Evolutionary conservation across 1,140 invertebrate genomes (phyloP).

Genomic region (Bombus superbus): DNA sequence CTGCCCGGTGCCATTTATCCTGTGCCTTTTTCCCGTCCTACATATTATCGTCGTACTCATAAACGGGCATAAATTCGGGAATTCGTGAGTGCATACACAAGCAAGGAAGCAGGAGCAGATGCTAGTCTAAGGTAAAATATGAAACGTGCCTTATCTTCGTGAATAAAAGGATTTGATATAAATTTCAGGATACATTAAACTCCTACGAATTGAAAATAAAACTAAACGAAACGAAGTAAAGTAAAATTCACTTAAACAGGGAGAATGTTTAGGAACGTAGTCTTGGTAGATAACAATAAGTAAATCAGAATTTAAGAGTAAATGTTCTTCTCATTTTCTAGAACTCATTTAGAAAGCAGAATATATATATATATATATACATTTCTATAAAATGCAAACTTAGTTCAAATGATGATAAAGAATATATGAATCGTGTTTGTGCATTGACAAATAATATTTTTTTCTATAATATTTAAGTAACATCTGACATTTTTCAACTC

Average conservation of each 20-base stretch:
- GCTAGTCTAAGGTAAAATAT: conserved; percentile 51
- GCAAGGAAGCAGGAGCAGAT: conserved; percentile 31
- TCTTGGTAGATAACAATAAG: too few species aligned
- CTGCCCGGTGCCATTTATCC: conserved; percentile 22
- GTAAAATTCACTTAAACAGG: not conserved
- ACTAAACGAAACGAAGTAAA: not conserved
- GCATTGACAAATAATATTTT: too few species aligned
- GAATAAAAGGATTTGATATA: conserved; percentile 48
- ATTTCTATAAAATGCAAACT: not conserved
- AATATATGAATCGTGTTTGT: not conserved
- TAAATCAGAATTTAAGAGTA: not conserved
- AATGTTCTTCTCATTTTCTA: not conserved
- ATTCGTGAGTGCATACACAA: conserved; percentile 32
- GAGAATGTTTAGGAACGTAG: not conserved
- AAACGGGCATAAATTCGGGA: conserved; percentile 57
- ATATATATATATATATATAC: not conserved
- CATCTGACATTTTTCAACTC: not conserved
- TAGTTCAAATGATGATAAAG: not conserved
- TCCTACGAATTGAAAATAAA: not conserved
- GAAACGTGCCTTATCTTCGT: conserved; percentile 27
- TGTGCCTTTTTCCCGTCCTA: not conserved
- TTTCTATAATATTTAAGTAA: too few species aligned
- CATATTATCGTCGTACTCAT: conserved; percentile 53
- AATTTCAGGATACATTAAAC: conserved; percentile 40
- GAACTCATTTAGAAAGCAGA: not conserved